Conservation (phyloP, 2,888 invertebrate species). For the Parelbella ahira region DNA sequence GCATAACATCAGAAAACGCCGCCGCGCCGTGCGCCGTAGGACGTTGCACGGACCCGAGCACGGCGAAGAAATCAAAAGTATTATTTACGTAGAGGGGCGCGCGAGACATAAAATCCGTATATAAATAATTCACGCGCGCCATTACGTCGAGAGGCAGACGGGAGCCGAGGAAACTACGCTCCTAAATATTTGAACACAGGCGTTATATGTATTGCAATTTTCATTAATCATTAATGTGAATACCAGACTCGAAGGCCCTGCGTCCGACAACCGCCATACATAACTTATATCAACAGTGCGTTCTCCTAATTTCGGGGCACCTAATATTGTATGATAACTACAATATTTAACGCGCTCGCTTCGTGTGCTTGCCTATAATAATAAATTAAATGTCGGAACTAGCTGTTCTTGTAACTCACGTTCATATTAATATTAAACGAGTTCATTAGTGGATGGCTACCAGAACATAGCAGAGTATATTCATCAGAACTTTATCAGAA, state of each 20-base stretch:
- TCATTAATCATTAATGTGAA: conserved; percentile 72
- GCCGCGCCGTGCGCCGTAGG: not conserved
- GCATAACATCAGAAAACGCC: not conserved
- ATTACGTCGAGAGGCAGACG: conserved; percentile 49
- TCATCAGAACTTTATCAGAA: too few species aligned
- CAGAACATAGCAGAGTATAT: too few species aligned
- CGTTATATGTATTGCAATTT: conserved; percentile 79
- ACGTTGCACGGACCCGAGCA: not conserved
- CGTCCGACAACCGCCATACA: conserved; percentile 53
- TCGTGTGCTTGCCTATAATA: too few species aligned
- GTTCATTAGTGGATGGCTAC: too few species aligned
- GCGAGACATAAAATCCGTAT: conserved; percentile 68
- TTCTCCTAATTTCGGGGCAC: conserved; percentile 60
- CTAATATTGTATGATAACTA: conserved; percentile 50
- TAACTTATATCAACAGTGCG: conserved; percentile 53
- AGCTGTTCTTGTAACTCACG: too few species aligned
- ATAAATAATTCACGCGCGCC: conserved; percentile 71
- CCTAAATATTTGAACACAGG: conserved; percentile 70
- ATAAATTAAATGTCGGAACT: too few species aligned
- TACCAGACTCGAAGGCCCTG: conserved; percentile 49
- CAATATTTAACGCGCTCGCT: conserved; percentile 25
- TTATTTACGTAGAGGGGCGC: conserved; percentile 57
- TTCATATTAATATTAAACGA: too few species aligned
- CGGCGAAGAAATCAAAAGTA: conserved; percentile 55
- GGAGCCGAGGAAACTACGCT: conserved; percentile 60